A percentile compares a stretch with the other conserved stretches of the same genome.
phyloP scores from a whole-genome alignment of 2,888 invertebrate genomes.

The Lamellibrachia columna region DNA sequence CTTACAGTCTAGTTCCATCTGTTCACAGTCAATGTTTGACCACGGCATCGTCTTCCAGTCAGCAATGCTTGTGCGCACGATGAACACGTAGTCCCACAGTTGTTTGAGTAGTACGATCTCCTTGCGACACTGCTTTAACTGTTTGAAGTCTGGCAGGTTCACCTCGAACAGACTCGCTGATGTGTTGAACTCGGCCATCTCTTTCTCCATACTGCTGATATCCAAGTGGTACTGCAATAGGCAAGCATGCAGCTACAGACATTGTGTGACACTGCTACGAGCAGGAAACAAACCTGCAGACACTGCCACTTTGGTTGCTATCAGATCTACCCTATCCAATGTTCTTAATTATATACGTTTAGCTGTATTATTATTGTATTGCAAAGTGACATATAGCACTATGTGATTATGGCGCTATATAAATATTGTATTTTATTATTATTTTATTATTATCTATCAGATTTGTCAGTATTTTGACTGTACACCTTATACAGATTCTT shows the following conservation, averaged over 20 bases:
- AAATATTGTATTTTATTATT: too few relatives aligned
- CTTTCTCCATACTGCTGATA: conserved; percentile 81
- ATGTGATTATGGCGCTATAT: too few relatives aligned
- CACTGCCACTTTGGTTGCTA: too few relatives aligned
- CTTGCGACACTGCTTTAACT: conserved; percentile 88
- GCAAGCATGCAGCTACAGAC: not conserved
- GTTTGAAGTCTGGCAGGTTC: conserved; percentile 91
- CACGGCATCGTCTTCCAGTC: conserved; percentile 98
- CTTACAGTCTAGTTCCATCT: conserved; percentile 98
- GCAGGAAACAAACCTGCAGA: too few relatives aligned
- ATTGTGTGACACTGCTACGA: not conserved
- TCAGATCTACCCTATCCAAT: too few relatives aligned
- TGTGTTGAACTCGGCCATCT: conserved; percentile 84
- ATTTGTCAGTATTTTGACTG: too few relatives aligned
- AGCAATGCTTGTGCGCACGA: conserved; percentile 89
- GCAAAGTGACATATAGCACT: too few relatives aligned
- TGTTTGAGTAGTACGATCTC: conserved; percentile 82
- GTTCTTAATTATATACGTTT: too few relatives aligned
- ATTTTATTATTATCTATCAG: too few relatives aligned
- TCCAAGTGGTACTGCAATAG: conserved; percentile 81
- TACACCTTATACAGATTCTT: too few relatives aligned
- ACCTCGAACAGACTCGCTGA: conserved; percentile 95
- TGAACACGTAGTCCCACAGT: conserved; percentile 93
- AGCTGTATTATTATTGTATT: too few relatives aligned
- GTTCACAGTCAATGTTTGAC: conserved; percentile 96